Conservation (phyloP, 2,797 vertebrate species). For the Odontamblyopus lacepedii region DNA sequence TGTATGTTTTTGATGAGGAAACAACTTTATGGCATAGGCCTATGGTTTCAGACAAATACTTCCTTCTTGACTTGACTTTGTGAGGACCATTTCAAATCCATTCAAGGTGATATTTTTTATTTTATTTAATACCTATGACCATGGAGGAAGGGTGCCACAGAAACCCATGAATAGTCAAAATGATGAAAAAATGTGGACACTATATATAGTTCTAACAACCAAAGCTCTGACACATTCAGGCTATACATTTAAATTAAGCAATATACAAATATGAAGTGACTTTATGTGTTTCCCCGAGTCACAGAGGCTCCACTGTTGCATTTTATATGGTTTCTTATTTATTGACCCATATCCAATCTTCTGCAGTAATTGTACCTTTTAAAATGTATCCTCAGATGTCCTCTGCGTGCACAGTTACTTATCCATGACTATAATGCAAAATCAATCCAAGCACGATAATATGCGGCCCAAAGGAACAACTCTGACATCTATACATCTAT, state of each 20-base stretch:
- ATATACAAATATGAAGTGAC: not conserved
- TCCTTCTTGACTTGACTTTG: too few species aligned
- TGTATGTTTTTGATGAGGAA: too few species aligned
- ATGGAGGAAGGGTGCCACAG: too few species aligned
- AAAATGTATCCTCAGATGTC: not conserved
- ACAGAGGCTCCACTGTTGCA: not conserved
- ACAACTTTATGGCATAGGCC: too few species aligned
- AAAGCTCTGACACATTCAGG: not conserved
- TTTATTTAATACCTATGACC: too few species aligned
- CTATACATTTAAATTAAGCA: not conserved
- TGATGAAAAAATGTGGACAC: too few species aligned
- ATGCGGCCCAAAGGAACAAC: constrained; percentile 16
- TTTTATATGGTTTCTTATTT: constrained; percentile 16
- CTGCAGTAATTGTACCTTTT: not conserved
- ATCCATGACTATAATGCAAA: not conserved
- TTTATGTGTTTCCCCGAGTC: not conserved
- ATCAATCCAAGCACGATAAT: constrained; percentile 4
- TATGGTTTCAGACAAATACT: too few species aligned
- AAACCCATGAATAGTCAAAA: too few species aligned
- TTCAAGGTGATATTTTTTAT: too few species aligned
- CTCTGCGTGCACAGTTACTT: not conserved
- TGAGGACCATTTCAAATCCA: too few species aligned
- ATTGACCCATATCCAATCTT: not conserved
- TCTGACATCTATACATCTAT: constrained; percentile 6
- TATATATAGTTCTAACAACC: too few species aligned